A percentile compares a stretch with the other conserved stretches of the same genome.
These are phyloP conservation scores for Tricholaema leucomelas DNA, from an alignment of 2,113 vertebrate genomes.

Conservation along the genomic window DNA sequence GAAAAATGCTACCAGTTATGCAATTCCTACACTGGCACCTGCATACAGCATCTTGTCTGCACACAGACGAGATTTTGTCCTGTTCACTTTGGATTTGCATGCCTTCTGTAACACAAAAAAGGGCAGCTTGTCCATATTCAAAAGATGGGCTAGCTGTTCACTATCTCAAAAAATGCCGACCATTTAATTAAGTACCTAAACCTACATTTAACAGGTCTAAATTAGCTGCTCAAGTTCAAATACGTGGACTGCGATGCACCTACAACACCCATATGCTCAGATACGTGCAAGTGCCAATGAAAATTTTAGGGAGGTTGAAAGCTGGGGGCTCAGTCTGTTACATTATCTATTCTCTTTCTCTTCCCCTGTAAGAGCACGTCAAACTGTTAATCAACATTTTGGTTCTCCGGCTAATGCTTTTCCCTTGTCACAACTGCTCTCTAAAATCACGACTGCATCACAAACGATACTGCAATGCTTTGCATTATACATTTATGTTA, in stretches of 20 bases:
- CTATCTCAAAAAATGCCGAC: not conserved
- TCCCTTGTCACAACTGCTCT: not conserved
- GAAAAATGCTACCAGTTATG: slow-evolving; percentile 32
- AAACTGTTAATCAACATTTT: slow-evolving; percentile 9
- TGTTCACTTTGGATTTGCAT: not conserved
- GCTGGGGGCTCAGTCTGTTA: not conserved
- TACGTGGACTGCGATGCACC: not conserved
- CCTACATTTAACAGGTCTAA: slow-evolving; percentile 30
- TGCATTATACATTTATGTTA: slow-evolving; percentile 13
- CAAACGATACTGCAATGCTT: not conserved
- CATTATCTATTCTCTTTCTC: not conserved
- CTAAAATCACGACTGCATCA: slow-evolving; percentile 5
- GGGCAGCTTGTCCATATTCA: not conserved
- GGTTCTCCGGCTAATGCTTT: not conserved
- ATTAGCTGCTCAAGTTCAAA: slow-evolving; percentile 31
- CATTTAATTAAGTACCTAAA: slow-evolving; percentile 37
- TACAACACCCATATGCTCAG: slow-evolving; percentile 44
- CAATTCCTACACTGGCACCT: not conserved
- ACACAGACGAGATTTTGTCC: not conserved
- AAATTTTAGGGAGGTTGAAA: slow-evolving; percentile 4
- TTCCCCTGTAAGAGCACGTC: not conserved
- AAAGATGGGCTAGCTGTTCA: not conserved
- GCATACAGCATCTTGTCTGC: not conserved
- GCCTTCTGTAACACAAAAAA: not conserved
- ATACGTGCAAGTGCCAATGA: not conserved